Base-by-base conservation (phyloP, 1,140 invertebrate species). In the Caenorhabditis tropicalis region DNA sequence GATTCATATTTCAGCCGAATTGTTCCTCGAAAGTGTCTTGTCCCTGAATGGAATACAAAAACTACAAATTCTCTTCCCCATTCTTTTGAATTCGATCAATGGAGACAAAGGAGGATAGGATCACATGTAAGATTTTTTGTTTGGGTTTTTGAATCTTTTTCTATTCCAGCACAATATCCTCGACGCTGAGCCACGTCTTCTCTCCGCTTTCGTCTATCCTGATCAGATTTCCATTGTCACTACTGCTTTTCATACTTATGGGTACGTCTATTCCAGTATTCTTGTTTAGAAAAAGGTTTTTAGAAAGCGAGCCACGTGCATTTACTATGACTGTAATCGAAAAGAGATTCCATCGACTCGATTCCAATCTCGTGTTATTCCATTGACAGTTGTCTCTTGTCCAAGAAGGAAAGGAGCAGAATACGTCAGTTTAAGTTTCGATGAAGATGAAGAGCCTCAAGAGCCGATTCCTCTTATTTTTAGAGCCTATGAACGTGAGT, bases 191-290 rank as follows among this genome's bases (percentile, higher is more conserved):
- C n/a, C 58, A 6, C 58, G 58, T 36, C 31, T 65, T 7, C 58
- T 65, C 12, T 65, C 58, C 1, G 58, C 58, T 2, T 65, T 65
- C 16, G 58, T 65, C 12, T 65, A 65, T 33, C 58, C 58, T 24
- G 58, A 65, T 65, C 58, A 65, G 19, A 65, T 65, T 33, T 65
- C 58, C 12, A 65, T 65, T 27, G 58, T 65, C 15, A 65, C 58
- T 15, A 65, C 58, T 3, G 58, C 58, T 15, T 65, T 65, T 36
- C 58, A 65, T 36, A 65, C 58, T 16, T 65, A 65, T 36, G 31
- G 29, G 58, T 65, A 36, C 7, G 29, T 16, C 1, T 29, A 10
- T 2, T 56, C 24, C 10, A 1, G 3, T 1, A 24, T 1, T 12
- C 0, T 9, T 12, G 19, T 29, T 7, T 51, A 2, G 7, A 51